Percentiles rank a stretch among this genome's conserved stretches.
phyloP scores from a whole-genome alignment of 2,113 vertebrate genomes.

The Ardeotis arabs region DNA sequence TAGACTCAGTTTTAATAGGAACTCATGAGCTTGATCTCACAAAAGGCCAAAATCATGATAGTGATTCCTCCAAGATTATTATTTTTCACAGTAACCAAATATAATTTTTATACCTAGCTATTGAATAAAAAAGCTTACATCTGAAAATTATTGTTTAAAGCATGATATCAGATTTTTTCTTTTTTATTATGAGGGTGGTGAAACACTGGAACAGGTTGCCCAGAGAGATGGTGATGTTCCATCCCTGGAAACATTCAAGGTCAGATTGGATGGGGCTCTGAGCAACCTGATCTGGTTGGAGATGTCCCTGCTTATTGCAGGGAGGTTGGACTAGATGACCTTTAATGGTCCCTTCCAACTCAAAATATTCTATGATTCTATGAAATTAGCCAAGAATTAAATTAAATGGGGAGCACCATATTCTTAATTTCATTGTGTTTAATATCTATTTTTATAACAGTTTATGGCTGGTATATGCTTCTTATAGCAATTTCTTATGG shows the following conservation, averaged over 20 bases:
- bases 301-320: neutral
- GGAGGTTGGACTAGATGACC: neutral
- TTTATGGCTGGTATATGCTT: neutral
- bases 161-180: neutral
- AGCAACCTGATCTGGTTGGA: neutral
- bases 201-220: neutral
- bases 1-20: neutral
- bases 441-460: neutral
- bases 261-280: neutral
- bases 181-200: neutral
- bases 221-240: neutral
- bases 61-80: neutral
- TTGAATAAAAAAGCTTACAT: neutral
- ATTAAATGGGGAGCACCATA: neutral
- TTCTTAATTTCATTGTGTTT: neutral
- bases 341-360: neutral
- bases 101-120: neutral
- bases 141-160: neutral
- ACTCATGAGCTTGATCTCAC: neutral
- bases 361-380: neutral
- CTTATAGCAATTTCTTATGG: neutral
- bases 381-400: neutral
- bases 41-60: neutral
- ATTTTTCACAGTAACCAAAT: neutral
- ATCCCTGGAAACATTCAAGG: neutral